phyloP scores from a whole-genome alignment of 2,888 invertebrate species.

The Ischnura elegans region DNA sequence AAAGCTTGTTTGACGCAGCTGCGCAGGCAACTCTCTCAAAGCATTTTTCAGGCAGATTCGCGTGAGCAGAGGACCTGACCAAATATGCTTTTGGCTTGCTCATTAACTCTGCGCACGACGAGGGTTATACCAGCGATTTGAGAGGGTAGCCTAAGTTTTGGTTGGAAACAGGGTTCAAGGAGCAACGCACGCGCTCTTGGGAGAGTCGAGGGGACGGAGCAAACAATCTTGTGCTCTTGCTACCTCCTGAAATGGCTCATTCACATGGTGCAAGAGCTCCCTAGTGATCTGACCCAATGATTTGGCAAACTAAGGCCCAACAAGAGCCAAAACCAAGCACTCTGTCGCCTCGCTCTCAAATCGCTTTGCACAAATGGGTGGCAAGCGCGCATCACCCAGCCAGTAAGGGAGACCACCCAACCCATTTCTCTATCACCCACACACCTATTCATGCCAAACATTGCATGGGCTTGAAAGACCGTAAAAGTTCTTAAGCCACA shows the following conservation, averaged over 20 bases:
- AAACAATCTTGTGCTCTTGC: neutral
- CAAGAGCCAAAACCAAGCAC: neutral
- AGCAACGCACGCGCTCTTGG: conserved; percentile 57
- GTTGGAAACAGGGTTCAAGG: neutral
- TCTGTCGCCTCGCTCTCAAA: conserved; percentile 33
- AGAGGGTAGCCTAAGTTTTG: conserved; percentile 43
- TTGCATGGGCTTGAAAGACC: too few species aligned
- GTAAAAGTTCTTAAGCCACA: too few species aligned
- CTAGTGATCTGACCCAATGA: neutral
- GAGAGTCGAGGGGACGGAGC: conserved; percentile 13
- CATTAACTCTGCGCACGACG: conserved; percentile 51
- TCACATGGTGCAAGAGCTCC: neutral
- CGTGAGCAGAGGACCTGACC: conserved; percentile 39
- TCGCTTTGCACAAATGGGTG: conserved; percentile 53
- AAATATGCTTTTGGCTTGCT: conserved; percentile 9
- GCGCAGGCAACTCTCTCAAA: conserved; percentile 59
- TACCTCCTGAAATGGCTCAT: neutral
- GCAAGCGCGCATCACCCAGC: conserved; percentile 52
- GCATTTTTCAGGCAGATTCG: conserved; percentile 23
- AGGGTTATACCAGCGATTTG: conserved; percentile 30
- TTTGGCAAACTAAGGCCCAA: neutral
- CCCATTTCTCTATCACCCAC: neutral
- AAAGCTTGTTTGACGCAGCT: conserved; percentile 61
- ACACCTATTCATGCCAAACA: neutral
- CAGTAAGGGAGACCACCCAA: conserved; percentile 16